These are phyloP conservation scores for Xenopus borealis DNA, from an alignment of 2,113 vertebrate genomes.

Conservation along the genomic window DNA sequence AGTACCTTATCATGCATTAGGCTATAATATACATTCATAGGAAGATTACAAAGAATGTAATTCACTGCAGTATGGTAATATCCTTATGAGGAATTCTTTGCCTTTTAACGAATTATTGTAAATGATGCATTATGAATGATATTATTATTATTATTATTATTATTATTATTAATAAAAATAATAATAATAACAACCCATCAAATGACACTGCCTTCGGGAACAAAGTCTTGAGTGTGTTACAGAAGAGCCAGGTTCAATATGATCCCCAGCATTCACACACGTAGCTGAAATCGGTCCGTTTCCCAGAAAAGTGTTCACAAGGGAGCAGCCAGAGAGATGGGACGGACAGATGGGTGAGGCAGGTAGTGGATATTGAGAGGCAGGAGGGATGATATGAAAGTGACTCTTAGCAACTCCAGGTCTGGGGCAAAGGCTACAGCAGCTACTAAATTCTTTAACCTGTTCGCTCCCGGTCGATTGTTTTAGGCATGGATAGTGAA, in stretches of 20 bases:
- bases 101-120: no score
- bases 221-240: no score
- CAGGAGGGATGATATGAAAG: constrained; percentile 22
- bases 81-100: no score
- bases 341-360: constrained; percentile 38
- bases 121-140: no score
- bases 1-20: constrained; percentile 27
- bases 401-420: constrained; percentile 39
- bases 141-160: no score
- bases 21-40: constrained; percentile 2
- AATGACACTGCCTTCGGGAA: no score
- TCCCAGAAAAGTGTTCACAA: neutral
- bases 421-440: constrained; percentile 42
- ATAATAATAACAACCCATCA: no score
- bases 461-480: constrained; percentile 14
- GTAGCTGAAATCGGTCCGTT: neutral
- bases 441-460: constrained; percentile 35
- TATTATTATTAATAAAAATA: no score
- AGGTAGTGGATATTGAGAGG: constrained; percentile 32
- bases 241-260: no score
- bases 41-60: constrained; percentile 14
- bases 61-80: neutral
- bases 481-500: no score
- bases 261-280: neutral
- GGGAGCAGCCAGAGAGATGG: neutral